Evolutionary conservation across 2,797 vertebrate genomes (phyloP).

Genomic region (Periparus ater): DNA sequence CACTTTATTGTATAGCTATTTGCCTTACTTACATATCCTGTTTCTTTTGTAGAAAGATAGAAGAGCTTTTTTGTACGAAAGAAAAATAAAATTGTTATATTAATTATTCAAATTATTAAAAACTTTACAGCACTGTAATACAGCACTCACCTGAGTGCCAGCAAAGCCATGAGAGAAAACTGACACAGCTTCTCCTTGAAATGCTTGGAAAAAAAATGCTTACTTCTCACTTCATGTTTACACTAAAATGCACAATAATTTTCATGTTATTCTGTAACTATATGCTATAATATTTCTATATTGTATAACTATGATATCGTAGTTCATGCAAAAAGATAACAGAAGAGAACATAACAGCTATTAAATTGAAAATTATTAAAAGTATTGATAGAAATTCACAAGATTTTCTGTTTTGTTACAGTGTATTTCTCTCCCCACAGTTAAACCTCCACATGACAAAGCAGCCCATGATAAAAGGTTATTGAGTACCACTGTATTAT

Average conservation of each 20-base stretch:
- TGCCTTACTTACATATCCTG: background rate
- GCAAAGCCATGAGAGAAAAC: background rate
- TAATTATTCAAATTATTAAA: background rate
- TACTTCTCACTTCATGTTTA: background rate
- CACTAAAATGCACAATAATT: background rate
- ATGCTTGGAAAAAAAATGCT: background rate
- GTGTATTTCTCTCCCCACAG: constrained; percentile 1
- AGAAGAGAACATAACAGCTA: background rate
- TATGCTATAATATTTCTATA: no score
- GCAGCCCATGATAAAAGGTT: constrained; percentile 58
- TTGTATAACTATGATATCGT: background rate
- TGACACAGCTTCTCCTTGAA: background rate
- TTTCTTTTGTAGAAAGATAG: background rate
- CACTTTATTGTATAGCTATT: background rate
- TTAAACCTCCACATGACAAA: constrained; percentile 56
- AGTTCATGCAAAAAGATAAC: background rate
- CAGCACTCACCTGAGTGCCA: background rate
- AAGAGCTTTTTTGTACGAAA: background rate
- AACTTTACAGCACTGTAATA: background rate
- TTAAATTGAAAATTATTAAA: background rate
- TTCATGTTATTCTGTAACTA: background rate
- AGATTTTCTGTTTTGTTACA: background rate
- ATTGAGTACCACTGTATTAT: constrained; percentile 52
- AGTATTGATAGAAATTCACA: background rate
- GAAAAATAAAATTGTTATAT: background rate